Base-by-base conservation (phyloP, 2,113 vertebrate species). In the Carassius gibelio region DNA sequence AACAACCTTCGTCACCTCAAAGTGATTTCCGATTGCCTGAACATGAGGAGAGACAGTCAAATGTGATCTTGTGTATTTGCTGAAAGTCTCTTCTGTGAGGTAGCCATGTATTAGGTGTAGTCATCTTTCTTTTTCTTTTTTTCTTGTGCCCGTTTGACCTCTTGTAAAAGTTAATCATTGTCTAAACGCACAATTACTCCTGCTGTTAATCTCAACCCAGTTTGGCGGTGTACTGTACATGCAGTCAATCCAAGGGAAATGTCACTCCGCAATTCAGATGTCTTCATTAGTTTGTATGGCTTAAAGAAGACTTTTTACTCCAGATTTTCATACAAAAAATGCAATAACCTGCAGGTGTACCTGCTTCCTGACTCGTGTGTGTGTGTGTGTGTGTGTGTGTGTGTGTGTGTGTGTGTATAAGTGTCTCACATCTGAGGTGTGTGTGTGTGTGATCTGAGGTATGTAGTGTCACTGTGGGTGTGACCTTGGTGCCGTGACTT, bases 101-200 rank as follows among this genome's bases (percentile, higher is more conserved):
- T 48, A 3, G 45, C 45, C 9, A 9, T 45, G 45, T 45, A 45
- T 45, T 75, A 23, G 11, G 55, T 78, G 34, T 62, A 30, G n/a
- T 68, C 14, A 2, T 50, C 61, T 50, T 4, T 17, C 17, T 66
- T 42, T 50, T 8, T 17, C 10, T 66, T 19, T 1, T 66, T 68
- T 48, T 9, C 61, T 66, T 81, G 38, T 81, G 30, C n/a, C n/a
- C 1, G 3, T 81, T 48, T 48, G n/a, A 38, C 61, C 42, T 45
- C 79, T 68, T 21, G 79, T 66, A 81, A 81, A 81, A 81, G 79
- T 81, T 68, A 81, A 81, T 81, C 13, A 66, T 9, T 50, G 79
- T 68, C 62, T 81, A 81, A 81, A 81, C 50, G 79, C 61, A 26
- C 23, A 81, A 50, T 34, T 64, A 80, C 77, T 42, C 34, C 42